phyloP scores from a whole-genome alignment of 2,888 invertebrate species.

The Dasysyrphus albostriatus region DNA sequence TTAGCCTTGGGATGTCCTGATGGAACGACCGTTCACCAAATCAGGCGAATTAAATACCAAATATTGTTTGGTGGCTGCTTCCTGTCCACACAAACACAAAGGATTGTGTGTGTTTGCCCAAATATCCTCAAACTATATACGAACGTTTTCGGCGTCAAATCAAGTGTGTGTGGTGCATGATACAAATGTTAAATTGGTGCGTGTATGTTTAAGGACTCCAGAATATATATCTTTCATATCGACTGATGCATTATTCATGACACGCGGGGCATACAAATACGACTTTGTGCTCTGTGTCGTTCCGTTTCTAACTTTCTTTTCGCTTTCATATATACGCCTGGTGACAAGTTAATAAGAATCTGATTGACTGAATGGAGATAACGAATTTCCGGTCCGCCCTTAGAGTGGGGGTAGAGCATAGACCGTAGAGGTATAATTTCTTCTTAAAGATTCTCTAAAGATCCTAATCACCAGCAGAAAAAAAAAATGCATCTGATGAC shows the following conservation, averaged over 20 bases:
- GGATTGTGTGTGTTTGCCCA: constrained; percentile 73
- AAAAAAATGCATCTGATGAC: constrained; percentile 66
- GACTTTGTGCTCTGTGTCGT: constrained; percentile 21
- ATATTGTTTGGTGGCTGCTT: constrained; percentile 75
- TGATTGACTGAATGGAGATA: constrained; percentile 77
- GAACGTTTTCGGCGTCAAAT: constrained; percentile 69
- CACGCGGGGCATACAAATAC: constrained; percentile 58
- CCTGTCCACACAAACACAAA: constrained; percentile 70
- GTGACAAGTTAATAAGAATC: constrained; percentile 77
- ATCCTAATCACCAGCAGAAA: constrained; percentile 73
- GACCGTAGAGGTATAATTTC: constrained; percentile 24
- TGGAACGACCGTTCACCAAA: constrained; percentile 55
- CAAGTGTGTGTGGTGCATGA: constrained; percentile 74
- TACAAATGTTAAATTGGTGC: constrained; percentile 75
- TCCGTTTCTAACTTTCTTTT: constrained; percentile 55
- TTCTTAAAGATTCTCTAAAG: constrained; percentile 22
- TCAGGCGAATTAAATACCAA: constrained; percentile 76
- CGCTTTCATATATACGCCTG: constrained; percentile 33
- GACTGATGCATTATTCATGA: constrained; percentile 71
- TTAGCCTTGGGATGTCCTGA: constrained; percentile 46
- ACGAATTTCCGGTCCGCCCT: constrained; percentile 75
- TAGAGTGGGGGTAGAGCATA: neutral
- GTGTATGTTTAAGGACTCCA: constrained; percentile 72
- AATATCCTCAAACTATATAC: constrained; percentile 68
- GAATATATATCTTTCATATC: constrained; percentile 40